Conservation (phyloP, 2,888 invertebrate species). For the Brachylomia viminalis region DNA sequence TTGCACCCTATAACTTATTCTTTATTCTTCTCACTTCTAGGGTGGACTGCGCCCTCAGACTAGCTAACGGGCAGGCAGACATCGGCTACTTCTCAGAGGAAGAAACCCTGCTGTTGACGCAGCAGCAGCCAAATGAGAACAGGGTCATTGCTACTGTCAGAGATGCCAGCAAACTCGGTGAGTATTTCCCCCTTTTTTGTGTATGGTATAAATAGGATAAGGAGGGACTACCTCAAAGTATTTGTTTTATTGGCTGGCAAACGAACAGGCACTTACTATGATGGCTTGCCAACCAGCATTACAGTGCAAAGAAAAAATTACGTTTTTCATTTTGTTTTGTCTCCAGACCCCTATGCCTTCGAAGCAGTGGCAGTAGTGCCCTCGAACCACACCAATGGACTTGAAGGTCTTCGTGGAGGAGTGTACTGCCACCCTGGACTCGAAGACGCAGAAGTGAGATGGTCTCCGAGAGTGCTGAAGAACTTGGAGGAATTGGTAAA, state of each 20-base stretch:
- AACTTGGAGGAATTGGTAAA: conserved; percentile 89
- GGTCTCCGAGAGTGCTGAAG: conserved; percentile 91
- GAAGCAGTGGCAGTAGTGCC: conserved; percentile 91
- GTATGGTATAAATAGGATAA: no score
- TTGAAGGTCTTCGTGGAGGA: conserved; percentile 87
- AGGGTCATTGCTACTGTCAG: conserved; percentile 87
- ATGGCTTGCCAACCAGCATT: neutral
- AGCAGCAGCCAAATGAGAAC: conserved; percentile 81
- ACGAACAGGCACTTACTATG: no score
- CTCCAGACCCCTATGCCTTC: conserved; percentile 88
- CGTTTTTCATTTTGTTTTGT: neutral
- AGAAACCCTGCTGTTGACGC: conserved; percentile 90
- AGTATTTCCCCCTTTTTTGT: neutral
- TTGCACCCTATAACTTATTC: neutral
- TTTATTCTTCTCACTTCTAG: conserved; percentile 74
- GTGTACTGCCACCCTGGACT: conserved; percentile 93
- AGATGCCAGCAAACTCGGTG: conserved; percentile 81
- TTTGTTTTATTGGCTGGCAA: no score
- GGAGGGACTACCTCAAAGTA: no score
- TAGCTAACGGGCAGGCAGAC: conserved; percentile 89
- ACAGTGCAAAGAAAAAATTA: neutral
- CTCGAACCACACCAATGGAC: conserved; percentile 82
- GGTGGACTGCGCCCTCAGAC: conserved; percentile 91
- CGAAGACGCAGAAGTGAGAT: conserved; percentile 86
- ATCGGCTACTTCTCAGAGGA: conserved; percentile 92